Base-by-base conservation (phyloP, 2,113 vertebrate genomes). In the Ictalurus punctatus region DNA sequence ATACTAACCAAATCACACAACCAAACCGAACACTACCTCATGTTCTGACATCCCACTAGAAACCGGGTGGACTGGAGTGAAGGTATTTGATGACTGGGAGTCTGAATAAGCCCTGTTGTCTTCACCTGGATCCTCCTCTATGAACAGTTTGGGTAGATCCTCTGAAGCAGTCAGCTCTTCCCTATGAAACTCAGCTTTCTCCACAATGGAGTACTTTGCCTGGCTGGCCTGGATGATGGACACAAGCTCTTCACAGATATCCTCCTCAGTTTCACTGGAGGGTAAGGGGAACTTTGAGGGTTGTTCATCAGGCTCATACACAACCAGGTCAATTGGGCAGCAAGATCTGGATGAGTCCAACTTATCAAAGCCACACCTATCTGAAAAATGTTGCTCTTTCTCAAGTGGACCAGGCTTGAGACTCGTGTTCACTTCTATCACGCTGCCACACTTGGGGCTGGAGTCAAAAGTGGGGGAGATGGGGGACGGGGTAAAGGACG, bases 111-210 rank as follows among this genome's bases (percentile, higher is more conserved):
- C 67, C 85, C 61, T 83, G 88, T 37, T 87, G 86, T 78, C 84
- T 76, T 94, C 94, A 78, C 91, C 91, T 6, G 86, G 83, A 9
- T 94, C 94, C 87, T 98, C 97, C 88, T 96, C 94, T 93, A 98
- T 97, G 91, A 95, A 95, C 73, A 97, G 94, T 86, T 89, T 90
- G 87, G 94, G 87, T 21, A 94, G 91, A 86, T 93, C 92, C 90
- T 96, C 95, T 74, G 90, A 69, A 84, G 83, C 88, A 40, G 92
- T 91, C 27, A 87, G 88, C 69, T 80, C 88, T 90, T 1, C 87
- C 87, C 73, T 88, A 71, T 69, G 84, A 91, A 92, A 90, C 69
- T 88, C 93, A 87, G 90, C 91, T 67, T 94, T 94, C 91, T 94
- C 92, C 90, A 86, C 74, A 56, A 73, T 44, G 0, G 56, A 30